phyloP scores from a whole-genome alignment of 2,888 invertebrate species.

The Hyposoter dolosus region DNA sequence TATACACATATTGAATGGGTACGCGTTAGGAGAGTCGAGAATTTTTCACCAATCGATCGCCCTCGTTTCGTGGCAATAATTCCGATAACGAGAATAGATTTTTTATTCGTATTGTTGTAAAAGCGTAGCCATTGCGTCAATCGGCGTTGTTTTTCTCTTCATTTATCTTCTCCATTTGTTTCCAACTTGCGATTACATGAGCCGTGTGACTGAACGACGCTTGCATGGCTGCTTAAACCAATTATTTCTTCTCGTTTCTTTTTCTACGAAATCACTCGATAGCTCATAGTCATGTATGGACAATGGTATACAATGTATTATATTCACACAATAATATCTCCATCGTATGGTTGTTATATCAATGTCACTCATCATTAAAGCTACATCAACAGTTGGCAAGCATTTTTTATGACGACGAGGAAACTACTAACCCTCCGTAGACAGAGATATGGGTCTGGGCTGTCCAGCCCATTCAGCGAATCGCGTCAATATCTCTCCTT shows the following conservation, averaged over 20 bases:
- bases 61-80: slow-evolving; percentile 18
- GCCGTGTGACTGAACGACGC: slow-evolving; percentile 43
- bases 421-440: neutral
- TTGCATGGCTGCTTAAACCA: slow-evolving; percentile 27
- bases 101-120: slow-evolving; percentile 30
- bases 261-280: slow-evolving; percentile 57
- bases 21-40: neutral
- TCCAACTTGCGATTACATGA: slow-evolving; percentile 28
- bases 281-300: slow-evolving; percentile 60
- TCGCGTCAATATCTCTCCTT: too few relatives aligned
- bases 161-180: slow-evolving; percentile 1
- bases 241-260: slow-evolving; percentile 6
- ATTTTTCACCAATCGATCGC: slow-evolving; percentile 21
- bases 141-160: neutral
- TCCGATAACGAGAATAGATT: slow-evolving; percentile 10
- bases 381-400: slow-evolving; percentile 46
- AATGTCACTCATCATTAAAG: slow-evolving; percentile 61
- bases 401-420: slow-evolving; percentile 3
- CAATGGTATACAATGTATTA: slow-evolving; percentile 66
- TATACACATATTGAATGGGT: neutral
- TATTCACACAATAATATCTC: slow-evolving; percentile 65
- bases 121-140: slow-evolving; percentile 38
- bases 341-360: slow-evolving; percentile 64
- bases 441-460: too few relatives aligned
- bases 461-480: too few relatives aligned